Evolutionary conservation across 1,140 invertebrate genomes (phyloP).

Genomic region (Scaptodrosophila lebanonensis): DNA sequence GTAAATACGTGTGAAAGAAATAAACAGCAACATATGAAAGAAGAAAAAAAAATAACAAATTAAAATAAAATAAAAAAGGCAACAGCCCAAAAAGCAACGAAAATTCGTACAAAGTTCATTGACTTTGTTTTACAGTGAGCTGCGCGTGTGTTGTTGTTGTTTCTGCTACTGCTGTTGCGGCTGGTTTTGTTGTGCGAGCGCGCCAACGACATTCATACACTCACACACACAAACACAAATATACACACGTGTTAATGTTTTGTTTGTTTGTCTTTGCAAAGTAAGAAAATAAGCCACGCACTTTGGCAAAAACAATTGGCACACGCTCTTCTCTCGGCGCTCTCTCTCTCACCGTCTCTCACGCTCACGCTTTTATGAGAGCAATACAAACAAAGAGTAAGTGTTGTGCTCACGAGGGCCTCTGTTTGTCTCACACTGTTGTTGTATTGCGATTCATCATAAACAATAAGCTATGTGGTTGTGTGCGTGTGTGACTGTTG

Average conservation of each 20-base stretch:
- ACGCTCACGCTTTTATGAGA: background rate
- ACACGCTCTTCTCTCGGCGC: constrained; percentile 3
- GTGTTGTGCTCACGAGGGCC: constrained; percentile 25
- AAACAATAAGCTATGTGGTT: constrained; percentile 22
- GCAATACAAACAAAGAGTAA: too few relatives aligned
- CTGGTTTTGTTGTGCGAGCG: too few relatives aligned
- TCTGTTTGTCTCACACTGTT: too few relatives aligned
- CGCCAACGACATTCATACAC: background rate
- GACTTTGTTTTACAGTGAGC: constrained; percentile 60
- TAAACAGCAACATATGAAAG: constrained; percentile 14
- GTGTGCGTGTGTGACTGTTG: constrained; percentile 2
- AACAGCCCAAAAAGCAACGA: constrained; percentile 29
- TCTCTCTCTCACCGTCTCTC: background rate
- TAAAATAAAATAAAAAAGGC: constrained; percentile 27
- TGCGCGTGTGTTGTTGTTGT: too few relatives aligned
- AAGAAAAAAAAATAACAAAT: too few relatives aligned
- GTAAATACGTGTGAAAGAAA: constrained; percentile 49
- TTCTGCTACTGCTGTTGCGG: too few relatives aligned
- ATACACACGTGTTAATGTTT: constrained; percentile 17
- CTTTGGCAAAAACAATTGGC: background rate
- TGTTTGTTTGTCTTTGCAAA: constrained; percentile 38
- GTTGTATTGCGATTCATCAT: background rate
- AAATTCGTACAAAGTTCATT: constrained; percentile 74
- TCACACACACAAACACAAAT: background rate
- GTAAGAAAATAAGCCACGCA: background rate